Evolutionary conservation across 2,888 invertebrate species (phyloP).

Genomic region (Oscheius sp.): DNA sequence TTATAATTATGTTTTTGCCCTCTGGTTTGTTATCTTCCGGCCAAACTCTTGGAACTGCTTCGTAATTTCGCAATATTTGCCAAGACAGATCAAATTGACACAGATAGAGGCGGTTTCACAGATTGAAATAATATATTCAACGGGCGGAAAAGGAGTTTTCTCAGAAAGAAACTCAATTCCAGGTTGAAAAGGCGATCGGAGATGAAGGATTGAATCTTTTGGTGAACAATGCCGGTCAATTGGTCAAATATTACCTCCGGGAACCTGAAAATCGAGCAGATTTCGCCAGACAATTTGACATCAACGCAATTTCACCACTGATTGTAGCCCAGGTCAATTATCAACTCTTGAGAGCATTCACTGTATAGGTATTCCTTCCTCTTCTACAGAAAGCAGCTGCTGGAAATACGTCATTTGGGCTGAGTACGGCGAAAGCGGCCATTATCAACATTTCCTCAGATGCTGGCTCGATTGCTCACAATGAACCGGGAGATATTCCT

Average conservation of each 20-base stretch:
- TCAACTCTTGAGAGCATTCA: neutral
- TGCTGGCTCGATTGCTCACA: slow-evolving; percentile 39
- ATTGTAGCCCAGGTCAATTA: slow-evolving; percentile 39
- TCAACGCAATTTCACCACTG: slow-evolving; percentile 78
- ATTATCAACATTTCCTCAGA: slow-evolving; percentile 47
- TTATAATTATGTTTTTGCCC: too few relatives aligned
- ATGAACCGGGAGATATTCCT: slow-evolving; percentile 35
- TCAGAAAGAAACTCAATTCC: slow-evolving; percentile 14
- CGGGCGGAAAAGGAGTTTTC: too few relatives aligned
- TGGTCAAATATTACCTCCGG: slow-evolving; percentile 8
- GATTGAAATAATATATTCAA: too few relatives aligned
- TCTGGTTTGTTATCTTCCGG: too few relatives aligned
- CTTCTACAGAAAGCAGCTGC: slow-evolving; percentile 41
- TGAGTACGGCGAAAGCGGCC: slow-evolving; percentile 41
- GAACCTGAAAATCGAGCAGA: slow-evolving; percentile 73
- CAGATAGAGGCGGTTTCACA: too few relatives aligned
- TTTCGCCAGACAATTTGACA: slow-evolving; percentile 81
- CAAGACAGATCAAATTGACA: too few relatives aligned
- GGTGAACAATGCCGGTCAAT: slow-evolving; percentile 38
- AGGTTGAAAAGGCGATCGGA: slow-evolving; percentile 42
- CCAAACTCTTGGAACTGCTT: too few relatives aligned
- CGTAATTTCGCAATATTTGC: too few relatives aligned
- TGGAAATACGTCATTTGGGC: neutral
- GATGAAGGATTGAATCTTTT: slow-evolving; percentile 44
- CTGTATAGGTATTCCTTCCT: slow-evolving; percentile 40